Conservation (phyloP, 2,113 vertebrate species). For the Xiphophorus couchianus region DNA sequence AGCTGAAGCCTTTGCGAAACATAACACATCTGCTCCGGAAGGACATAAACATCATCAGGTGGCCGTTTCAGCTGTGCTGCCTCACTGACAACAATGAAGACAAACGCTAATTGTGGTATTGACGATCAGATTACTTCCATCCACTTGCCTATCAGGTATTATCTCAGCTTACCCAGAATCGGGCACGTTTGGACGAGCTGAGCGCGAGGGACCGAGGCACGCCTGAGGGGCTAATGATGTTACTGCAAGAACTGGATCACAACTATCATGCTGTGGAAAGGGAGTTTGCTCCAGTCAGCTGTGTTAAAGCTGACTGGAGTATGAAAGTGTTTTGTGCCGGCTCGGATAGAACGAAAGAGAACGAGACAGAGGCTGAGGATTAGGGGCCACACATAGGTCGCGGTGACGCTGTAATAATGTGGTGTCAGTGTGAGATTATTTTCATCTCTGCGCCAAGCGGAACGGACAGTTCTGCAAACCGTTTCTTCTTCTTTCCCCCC, state of each 20-base stretch:
- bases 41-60: conserved; percentile 35
- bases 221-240: conserved; percentile 35
- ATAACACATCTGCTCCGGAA: conserved; percentile 21
- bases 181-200: not conserved
- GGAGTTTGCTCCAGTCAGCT: conserved; percentile 28
- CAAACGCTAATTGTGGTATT: conserved; percentile 28
- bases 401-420: conserved; percentile 1
- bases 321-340: conserved; percentile 2
- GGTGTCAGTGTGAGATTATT: conserved; percentile 8
- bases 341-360: not conserved
- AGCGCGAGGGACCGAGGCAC: not conserved
- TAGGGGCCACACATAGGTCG: not conserved
- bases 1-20: conserved; percentile 15
- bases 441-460: conserved; percentile 19
- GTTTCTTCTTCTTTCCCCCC: not conserved
- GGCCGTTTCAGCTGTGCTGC: conserved; percentile 30
- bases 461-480: conserved; percentile 1
- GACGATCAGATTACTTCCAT: conserved; percentile 58
- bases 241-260: conserved; percentile 29
- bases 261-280: conserved; percentile 20
- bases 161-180: conserved; percentile 15
- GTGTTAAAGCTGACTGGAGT: conserved; percentile 11
- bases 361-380: conserved; percentile 1
- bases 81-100: conserved; percentile 42
- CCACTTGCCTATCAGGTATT: conserved; percentile 16